Conservation (phyloP, 2,113 vertebrate genomes). For the Cinclus mexicanus region DNA sequence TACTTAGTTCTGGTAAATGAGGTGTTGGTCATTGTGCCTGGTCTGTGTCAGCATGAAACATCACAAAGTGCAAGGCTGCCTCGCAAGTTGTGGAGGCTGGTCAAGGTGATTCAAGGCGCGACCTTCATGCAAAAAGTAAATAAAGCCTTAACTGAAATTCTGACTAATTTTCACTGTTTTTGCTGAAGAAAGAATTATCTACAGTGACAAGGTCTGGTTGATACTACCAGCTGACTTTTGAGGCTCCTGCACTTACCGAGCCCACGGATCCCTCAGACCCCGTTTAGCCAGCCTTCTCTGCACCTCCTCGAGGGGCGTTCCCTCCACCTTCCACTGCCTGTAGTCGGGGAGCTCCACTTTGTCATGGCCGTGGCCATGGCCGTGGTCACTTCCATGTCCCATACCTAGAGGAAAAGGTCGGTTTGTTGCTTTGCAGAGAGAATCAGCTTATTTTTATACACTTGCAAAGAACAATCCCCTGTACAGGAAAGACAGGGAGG, state of each 20-base stretch:
- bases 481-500: not conserved
- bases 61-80: not conserved
- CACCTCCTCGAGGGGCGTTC: conserved; percentile 87
- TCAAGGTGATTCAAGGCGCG: not conserved
- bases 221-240: not conserved
- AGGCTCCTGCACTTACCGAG: conserved; percentile 76
- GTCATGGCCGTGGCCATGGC: conserved; percentile 66
- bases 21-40: not conserved
- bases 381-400: conserved; percentile 76
- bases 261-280: conserved; percentile 91
- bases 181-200: not conserved
- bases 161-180: not conserved
- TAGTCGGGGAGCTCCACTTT: conserved; percentile 88
- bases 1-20: not conserved
- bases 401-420: conserved; percentile 61
- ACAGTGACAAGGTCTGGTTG: not conserved
- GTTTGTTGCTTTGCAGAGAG: not conserved
- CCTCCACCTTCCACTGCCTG: conserved; percentile 86
- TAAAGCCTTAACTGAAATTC: not conserved
- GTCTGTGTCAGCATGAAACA: not conserved
- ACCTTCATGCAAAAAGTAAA: not conserved
- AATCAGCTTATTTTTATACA: not conserved
- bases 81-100: not conserved
- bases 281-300: conserved; percentile 80
- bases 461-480: not conserved